Conservation (phyloP, 2,888 invertebrate genomes). For the Napeogenes sylphis region DNA sequence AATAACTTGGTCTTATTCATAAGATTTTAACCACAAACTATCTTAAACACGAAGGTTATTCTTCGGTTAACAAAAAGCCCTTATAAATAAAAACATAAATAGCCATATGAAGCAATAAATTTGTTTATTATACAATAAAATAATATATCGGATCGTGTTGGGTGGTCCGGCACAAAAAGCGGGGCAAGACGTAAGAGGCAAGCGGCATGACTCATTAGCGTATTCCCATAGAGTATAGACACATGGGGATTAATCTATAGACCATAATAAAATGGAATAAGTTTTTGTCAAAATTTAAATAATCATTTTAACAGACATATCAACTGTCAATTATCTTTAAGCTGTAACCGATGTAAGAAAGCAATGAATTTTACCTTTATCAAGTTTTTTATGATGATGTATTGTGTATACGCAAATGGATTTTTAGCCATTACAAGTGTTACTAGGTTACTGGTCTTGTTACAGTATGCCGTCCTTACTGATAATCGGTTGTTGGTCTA, state of each 20-base stretch:
- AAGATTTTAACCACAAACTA: slow-evolving; percentile 17
- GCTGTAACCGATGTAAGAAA: too few species aligned
- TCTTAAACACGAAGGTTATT: slow-evolving; percentile 41
- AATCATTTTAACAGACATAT: too few species aligned
- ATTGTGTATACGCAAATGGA: too few species aligned
- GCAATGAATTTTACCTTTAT: too few species aligned
- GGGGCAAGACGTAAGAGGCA: slow-evolving; percentile 28
- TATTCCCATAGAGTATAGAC: background rate
- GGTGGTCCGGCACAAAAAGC: slow-evolving; percentile 72
- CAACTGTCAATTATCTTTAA: too few species aligned
- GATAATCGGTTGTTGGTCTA: too few species aligned
- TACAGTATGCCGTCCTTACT: too few species aligned
- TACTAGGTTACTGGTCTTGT: too few species aligned
- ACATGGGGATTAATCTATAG: background rate
- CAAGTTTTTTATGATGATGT: too few species aligned
- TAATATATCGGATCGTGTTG: slow-evolving; percentile 71
- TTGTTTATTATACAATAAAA: slow-evolving; percentile 77
- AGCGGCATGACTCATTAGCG: slow-evolving; percentile 1
- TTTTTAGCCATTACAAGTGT: too few species aligned
- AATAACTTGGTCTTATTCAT: slow-evolving; percentile 11
- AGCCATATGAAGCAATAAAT: slow-evolving; percentile 76
- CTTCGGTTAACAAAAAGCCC: slow-evolving; percentile 62
- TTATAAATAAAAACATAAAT: slow-evolving; percentile 75
- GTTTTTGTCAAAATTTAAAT: background rate
- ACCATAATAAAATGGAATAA: background rate